These are phyloP conservation scores for Chrysolina americana DNA, from an alignment of 2,888 invertebrate species.

Conservation along the genomic window DNA sequence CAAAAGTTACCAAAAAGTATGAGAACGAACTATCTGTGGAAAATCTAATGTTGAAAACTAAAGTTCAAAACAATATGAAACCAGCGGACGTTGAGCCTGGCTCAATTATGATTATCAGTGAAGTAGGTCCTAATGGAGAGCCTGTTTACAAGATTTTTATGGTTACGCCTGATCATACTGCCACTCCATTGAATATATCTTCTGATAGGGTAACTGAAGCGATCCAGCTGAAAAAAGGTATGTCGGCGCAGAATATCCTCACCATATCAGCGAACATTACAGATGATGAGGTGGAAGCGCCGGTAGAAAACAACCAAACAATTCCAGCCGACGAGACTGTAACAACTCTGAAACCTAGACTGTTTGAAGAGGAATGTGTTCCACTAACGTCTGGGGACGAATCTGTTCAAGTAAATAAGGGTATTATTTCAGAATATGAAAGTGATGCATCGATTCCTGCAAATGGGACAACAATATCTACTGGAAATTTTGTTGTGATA, in stretches of 20 bases:
- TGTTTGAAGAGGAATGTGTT: not conserved
- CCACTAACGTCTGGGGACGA: slow-evolving; percentile 5
- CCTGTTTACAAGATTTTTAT: slow-evolving; percentile 71
- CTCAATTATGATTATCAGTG: slow-evolving; percentile 71
- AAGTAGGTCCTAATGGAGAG: slow-evolving; percentile 67
- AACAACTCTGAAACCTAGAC: slow-evolving; percentile 34
- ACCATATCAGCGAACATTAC: slow-evolving; percentile 51
- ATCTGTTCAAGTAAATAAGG: slow-evolving; percentile 11
- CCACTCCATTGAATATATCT: slow-evolving; percentile 64
- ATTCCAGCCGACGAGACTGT: slow-evolving; percentile 49
- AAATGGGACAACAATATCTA: not conserved
- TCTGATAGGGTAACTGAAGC: slow-evolving; percentile 63
- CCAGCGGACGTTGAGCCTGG: slow-evolving; percentile 67
- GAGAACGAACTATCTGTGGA: slow-evolving; percentile 39
- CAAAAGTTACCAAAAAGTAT: slow-evolving; percentile 63
- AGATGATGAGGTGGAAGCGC: slow-evolving; percentile 43
- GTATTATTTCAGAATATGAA: slow-evolving; percentile 6
- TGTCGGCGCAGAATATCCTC: slow-evolving; percentile 52
- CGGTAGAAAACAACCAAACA: slow-evolving; percentile 49
- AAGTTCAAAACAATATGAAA: slow-evolving; percentile 5
- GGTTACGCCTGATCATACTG: slow-evolving; percentile 67
- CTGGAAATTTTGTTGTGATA: slow-evolving; percentile 1
- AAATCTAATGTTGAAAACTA: slow-evolving; percentile 32
- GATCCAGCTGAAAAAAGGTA: slow-evolving; percentile 51
- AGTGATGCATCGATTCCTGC: slow-evolving; percentile 4